These are phyloP conservation scores for Xenopus petersii DNA, from an alignment of 2,797 vertebrate genomes.

Conservation along the genomic window DNA sequence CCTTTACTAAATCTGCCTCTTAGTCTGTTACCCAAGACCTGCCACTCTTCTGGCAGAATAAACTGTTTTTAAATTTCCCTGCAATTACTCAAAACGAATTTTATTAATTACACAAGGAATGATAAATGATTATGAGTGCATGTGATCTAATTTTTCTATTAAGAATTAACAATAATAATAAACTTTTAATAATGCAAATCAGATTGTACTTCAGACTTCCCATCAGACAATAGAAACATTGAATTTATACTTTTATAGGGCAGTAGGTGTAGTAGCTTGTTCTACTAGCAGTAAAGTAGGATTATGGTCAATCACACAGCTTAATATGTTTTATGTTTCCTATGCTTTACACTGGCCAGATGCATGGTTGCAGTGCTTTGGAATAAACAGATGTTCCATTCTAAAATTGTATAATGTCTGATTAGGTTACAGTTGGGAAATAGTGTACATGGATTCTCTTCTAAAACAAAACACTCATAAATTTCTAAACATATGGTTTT, in stretches of 20 bases:
- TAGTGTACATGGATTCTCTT: neutral
- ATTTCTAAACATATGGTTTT: neutral
- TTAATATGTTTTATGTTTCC: neutral
- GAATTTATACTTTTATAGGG: neutral
- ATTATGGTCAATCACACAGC: neutral
- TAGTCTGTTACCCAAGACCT: conserved; percentile 24
- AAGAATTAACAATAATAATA: neutral
- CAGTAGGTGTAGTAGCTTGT: neutral
- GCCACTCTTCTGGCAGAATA: conserved; percentile 25
- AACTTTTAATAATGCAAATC: neutral
- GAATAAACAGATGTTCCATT: neutral
- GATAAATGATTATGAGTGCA: no score
- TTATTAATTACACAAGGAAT: neutral
- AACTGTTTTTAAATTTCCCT: conserved; percentile 15
- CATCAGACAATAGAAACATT: neutral
- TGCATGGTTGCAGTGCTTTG: neutral
- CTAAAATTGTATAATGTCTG: neutral
- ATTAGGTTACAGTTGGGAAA: neutral
- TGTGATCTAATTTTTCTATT: neutral
- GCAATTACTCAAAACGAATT: conserved; percentile 23
- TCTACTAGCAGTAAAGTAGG: neutral
- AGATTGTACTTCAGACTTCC: neutral
- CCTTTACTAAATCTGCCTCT: no score
- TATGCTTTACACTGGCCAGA: neutral
- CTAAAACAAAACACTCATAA: conserved; percentile 1